Conservation (phyloP, 2,113 vertebrate genomes). For the Callopanchax toddi region DNA sequence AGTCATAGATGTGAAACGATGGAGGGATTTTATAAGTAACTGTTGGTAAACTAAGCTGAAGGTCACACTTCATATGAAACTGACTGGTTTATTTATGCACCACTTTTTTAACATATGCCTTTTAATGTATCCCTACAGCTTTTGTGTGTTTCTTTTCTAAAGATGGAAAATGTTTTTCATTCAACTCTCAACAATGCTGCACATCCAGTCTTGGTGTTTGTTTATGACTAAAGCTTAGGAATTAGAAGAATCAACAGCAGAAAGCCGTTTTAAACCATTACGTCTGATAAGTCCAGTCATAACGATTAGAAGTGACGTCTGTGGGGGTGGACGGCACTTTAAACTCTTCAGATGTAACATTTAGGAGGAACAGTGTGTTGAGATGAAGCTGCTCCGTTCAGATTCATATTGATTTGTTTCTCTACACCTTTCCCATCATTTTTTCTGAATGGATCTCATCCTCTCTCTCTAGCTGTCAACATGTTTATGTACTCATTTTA, state of each 20-base stretch:
- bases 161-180: background rate
- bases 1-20: no score
- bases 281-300: no score
- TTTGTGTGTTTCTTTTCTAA: no score
- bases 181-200: background rate
- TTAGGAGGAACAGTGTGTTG: constrained; percentile 17
- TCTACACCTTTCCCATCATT: constrained; percentile 3
- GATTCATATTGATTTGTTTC: constrained; percentile 35
- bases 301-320: no score
- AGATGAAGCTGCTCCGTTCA: constrained; percentile 7
- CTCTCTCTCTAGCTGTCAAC: background rate
- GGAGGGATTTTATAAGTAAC: no score
- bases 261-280: background rate
- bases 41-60: no score
- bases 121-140: no score
- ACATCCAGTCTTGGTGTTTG: background rate
- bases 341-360: no score
- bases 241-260: background rate
- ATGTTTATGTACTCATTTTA: constrained; percentile 8
- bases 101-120: no score
- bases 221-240: background rate
- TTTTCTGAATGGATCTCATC: background rate
- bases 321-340: no score
- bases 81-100: no score
- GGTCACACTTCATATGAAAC: no score